Evolutionary conservation across 2,888 invertebrate genomes (phyloP).

Genomic region (Machimus rusticus): DNA sequence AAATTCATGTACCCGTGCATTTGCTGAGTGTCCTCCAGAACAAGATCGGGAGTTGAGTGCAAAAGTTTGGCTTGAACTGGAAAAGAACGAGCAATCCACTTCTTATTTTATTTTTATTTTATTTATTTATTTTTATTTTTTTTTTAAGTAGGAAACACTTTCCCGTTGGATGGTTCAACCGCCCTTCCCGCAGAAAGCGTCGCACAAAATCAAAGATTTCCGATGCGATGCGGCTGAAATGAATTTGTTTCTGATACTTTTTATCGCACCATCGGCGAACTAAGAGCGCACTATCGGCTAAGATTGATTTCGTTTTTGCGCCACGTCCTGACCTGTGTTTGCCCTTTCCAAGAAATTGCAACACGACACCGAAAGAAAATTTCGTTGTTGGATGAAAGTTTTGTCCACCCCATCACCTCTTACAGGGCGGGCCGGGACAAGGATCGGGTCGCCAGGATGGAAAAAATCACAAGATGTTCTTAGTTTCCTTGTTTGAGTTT

Average conservation of each 20-base stretch:
- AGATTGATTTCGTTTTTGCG: constrained; percentile 37
- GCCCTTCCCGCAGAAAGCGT: neutral
- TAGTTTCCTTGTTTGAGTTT: constrained; percentile 28
- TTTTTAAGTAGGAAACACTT: constrained; percentile 7
- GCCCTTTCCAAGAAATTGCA: constrained; percentile 18
- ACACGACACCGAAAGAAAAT: constrained; percentile 31
- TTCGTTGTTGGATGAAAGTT: constrained; percentile 35
- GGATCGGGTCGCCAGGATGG: neutral
- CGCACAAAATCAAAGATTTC: constrained; percentile 7
- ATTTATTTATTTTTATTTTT: neutral
- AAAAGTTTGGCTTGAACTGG: constrained; percentile 7
- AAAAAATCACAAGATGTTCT: constrained; percentile 34
- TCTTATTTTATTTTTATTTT: neutral
- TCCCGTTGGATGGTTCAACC: neutral
- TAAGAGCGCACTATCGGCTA: constrained; percentile 12
- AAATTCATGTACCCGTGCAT: constrained; percentile 30
- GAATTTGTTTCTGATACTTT: constrained; percentile 34
- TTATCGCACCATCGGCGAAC: neutral
- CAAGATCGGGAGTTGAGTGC: constrained; percentile 5
- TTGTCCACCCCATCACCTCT: constrained; percentile 4
- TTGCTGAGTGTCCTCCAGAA: constrained; percentile 14
- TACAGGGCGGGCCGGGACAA: neutral
- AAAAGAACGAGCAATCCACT: neutral
- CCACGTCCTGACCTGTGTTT: neutral
- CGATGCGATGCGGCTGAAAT: constrained; percentile 12